Percentiles rank a stretch among this genome's conserved stretches.
These are phyloP conservation scores for Xestia ashworthii DNA, from an alignment of 2,888 invertebrate genomes.

Conservation along the genomic window DNA sequence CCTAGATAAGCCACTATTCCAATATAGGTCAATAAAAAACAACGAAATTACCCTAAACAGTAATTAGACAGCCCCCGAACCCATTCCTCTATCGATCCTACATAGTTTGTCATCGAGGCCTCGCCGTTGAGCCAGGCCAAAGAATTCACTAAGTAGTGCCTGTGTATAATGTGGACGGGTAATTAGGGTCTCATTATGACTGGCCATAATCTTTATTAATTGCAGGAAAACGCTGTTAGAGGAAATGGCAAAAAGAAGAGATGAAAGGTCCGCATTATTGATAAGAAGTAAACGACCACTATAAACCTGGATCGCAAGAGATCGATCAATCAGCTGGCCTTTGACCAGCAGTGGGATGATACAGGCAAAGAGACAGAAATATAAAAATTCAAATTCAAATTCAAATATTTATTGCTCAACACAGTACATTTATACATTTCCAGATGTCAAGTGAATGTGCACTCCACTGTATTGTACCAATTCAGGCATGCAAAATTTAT, in stretches of 20 bases:
- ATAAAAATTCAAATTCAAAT: too few relatives aligned
- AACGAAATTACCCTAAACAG: slow-evolving; percentile 28
- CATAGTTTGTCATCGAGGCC: slow-evolving; percentile 34
- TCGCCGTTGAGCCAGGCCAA: slow-evolving; percentile 19
- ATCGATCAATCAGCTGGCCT: background rate
- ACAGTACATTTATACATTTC: too few relatives aligned
- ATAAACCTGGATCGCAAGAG: background rate
- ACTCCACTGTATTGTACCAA: too few relatives aligned
- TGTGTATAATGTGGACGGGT: slow-evolving; percentile 13
- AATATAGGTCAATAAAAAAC: slow-evolving; percentile 14
- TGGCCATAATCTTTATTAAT: slow-evolving; percentile 38
- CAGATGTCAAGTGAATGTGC: too few relatives aligned
- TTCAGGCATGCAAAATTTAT: too few relatives aligned
- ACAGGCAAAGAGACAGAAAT: background rate
- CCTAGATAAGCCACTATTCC: background rate
- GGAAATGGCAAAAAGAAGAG: background rate
- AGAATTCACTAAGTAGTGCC: slow-evolving; percentile 19
- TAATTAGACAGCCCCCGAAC: slow-evolving; percentile 20
- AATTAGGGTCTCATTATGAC: slow-evolving; percentile 32
- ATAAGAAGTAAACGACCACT: background rate
- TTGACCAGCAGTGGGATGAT: background rate
- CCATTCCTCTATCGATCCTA: slow-evolving; percentile 28
- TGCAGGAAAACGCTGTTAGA: slow-evolving; percentile 5
- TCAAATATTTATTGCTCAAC: too few relatives aligned
- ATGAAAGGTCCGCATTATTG: background rate